Percentiles rank a stretch among this genome's conserved stretches.
These are phyloP conservation scores for Trypoxylus dichotomus DNA, from an alignment of 1,140 invertebrate species.

Conservation along the genomic window DNA sequence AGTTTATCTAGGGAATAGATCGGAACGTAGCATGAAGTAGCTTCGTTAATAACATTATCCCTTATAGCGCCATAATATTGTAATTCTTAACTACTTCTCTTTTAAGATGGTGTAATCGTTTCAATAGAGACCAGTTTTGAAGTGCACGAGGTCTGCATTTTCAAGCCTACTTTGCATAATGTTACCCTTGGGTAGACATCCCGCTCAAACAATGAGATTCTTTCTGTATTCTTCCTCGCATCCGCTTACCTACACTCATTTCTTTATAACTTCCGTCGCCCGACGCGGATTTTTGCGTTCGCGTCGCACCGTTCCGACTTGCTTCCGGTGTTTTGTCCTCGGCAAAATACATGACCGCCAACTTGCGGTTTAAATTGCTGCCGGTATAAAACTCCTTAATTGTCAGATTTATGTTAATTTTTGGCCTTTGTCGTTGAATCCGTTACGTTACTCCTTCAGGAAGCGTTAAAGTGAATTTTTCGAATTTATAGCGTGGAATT, in stretches of 20 bases:
- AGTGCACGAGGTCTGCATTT: slow-evolving; percentile 35
- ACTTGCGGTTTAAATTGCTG: slow-evolving; percentile 15
- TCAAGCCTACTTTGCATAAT: slow-evolving; percentile 43
- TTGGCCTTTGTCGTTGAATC: slow-evolving; percentile 20
- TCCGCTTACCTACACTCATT: slow-evolving; percentile 35
- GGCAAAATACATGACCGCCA: neutral
- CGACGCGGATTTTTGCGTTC: slow-evolving; percentile 40
- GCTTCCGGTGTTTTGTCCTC: slow-evolving; percentile 40
- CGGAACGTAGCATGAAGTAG: neutral
- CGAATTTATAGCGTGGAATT: slow-evolving; percentile 7
- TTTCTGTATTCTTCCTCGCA: slow-evolving; percentile 37
- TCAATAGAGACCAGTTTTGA: slow-evolving; percentile 25
- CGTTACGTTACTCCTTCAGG: neutral
- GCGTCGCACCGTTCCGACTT: slow-evolving; percentile 34
- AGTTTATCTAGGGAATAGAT: slow-evolving; percentile 8
- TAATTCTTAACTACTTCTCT: slow-evolving; percentile 19
- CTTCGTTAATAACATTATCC: slow-evolving; percentile 18
- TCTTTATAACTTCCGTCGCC: slow-evolving; percentile 33
- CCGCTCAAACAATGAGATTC: slow-evolving; percentile 39
- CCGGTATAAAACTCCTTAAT: slow-evolving; percentile 38
- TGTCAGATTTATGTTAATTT: slow-evolving; percentile 37
- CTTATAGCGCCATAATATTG: neutral
- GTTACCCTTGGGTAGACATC: slow-evolving; percentile 40
- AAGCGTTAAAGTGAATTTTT: slow-evolving; percentile 13
- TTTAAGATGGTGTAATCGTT: slow-evolving; percentile 17